Evolutionary conservation across 2,888 invertebrate species (phyloP), one percentile per base, ranked within the genome.

Genomic region (Suillia variegata): DNA sequence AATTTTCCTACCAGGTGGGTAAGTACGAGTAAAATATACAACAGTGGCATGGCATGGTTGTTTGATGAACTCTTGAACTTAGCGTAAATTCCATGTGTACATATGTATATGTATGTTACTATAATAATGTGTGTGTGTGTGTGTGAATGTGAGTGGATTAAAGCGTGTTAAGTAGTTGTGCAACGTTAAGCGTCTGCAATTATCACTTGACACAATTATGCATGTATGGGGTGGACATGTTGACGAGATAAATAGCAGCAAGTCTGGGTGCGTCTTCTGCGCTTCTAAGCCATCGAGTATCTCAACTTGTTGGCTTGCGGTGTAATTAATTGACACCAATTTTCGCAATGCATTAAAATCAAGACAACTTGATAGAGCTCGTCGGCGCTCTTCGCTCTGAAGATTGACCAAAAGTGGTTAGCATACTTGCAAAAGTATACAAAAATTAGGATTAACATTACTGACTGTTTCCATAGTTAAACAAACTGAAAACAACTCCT

Each of bases 131-230:
- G 8, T 49, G 10, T 48, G 8, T 47, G 12, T 33, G 33, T 21
- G 2, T 4, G 8, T 18, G 12, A 17, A 12, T 10, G n/a, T 17
- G 42, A 45, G 12, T n/a, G 8, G 42, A 22, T 15, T 26, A 33
- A 22, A 54, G 59, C 61, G 55, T 58, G 55, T 34, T 62, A 57
- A 50, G 64, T 69, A 50, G 70, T 64, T 70, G 62, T 65, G 66
- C 62, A 68, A 64, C 62, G 69, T 68, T 73, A 75, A 75, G 74
- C 70, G 74, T 67, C 74, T 67, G 68, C 70, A 73, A 73, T 73
- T 73, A 75, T 74, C 75, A 75, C 75, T 73, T 71, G 75, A 74
- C 75, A 72, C 73, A 74, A 73, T 74, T 74, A 73, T 73, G 73
- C 67, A 63, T 63, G 61, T n/a, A n/a, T 15, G 38, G 12, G 12